Base-by-base conservation (phyloP, 2,797 vertebrate genomes). In the Tauraco hartlaubi region DNA sequence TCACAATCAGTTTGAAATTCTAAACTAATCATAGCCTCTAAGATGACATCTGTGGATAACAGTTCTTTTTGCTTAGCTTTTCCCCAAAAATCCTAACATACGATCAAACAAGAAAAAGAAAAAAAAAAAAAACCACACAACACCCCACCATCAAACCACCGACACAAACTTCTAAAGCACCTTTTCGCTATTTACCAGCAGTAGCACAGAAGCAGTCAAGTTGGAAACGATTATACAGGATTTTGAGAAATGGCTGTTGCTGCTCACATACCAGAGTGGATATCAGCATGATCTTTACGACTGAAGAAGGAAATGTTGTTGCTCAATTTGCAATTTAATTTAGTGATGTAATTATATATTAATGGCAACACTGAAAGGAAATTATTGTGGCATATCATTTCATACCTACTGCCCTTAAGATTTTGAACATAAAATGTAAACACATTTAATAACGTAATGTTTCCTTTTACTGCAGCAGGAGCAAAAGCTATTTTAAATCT, bases 381-480 rank as follows among this genome's bases (percentile, higher is more conserved):
- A 85, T 74, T 87, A 74, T 76, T 74, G 41, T 81, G 55, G 49
- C 56, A 73, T 69, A 62, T 55, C 49, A 80, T 83, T 91, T 94
- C 0, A 0, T 61, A 96, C 82, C 82, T 91, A 68, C 7, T 75
- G 41, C 61, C 90, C 87, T 90, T 68, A 91, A 80, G 56, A 90
- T 61, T 86, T 84, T 10, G 11, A 92, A 64, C 29, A 88, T 55
- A 61, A 92, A 86, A 68, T 80, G 88, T 86, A 95, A 97, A 91
- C 78, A 71, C 16, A 61, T 52, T 94, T 83, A 85, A 92, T 92
- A 95, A 92, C 43, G 66, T 29, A 92, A 85, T 12, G 4, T 54
- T 94, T 69, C 68, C 54, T 79, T 85, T 75, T 85, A 67, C 51
- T 61, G 64, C 21, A 66, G 80, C 25, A 82, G 74, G 28, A 86